A percentile compares a stretch with the other conserved stretches of the same genome.
phyloP scores from a whole-genome alignment of 2,888 invertebrate genomes.

The Willowsia nigromaculata region DNA sequence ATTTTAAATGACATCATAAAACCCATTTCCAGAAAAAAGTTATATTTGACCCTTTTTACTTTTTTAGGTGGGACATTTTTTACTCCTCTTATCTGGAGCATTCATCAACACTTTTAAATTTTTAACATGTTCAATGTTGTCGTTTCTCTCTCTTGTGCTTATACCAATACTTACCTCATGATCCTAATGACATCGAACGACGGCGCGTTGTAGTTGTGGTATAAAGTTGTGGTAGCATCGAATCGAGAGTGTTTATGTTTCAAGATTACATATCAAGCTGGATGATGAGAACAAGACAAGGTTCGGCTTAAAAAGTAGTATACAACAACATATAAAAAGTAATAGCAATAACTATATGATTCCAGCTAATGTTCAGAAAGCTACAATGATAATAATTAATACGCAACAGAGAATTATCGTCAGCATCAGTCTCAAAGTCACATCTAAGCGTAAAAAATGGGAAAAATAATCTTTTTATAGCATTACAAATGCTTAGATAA shows the following conservation, averaged over 20 bases:
- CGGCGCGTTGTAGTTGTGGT: not conserved
- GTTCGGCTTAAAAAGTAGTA: not conserved
- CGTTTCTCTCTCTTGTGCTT: not conserved
- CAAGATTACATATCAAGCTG: not conserved
- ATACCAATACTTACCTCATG: too few species aligned
- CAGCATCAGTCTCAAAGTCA: constrained; percentile 13
- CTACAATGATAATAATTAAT: constrained; percentile 46
- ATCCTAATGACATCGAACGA: not conserved
- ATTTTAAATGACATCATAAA: constrained; percentile 57
- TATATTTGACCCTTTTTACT: not conserved
- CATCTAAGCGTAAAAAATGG: constrained; percentile 1
- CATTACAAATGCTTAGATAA: constrained; percentile 63
- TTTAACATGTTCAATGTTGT: not conserved
- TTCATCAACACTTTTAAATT: constrained; percentile 28
- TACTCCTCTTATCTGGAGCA: constrained; percentile 23
- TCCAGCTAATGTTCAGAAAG: too few species aligned
- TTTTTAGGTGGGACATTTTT: not conserved
- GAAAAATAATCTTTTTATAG: constrained; percentile 57
- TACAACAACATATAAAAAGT: not conserved
- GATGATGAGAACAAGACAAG: not conserved
- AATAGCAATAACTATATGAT: too few species aligned
- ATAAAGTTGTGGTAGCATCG: not conserved
- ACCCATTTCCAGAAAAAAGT: constrained; percentile 9
- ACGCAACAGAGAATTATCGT: not conserved
- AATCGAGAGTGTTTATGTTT: too few species aligned